Percentiles rank a stretch among this genome's conserved stretches.
Conservation (phyloP, 2,113 vertebrate genomes). For the Charadrius vociferus region DNA sequence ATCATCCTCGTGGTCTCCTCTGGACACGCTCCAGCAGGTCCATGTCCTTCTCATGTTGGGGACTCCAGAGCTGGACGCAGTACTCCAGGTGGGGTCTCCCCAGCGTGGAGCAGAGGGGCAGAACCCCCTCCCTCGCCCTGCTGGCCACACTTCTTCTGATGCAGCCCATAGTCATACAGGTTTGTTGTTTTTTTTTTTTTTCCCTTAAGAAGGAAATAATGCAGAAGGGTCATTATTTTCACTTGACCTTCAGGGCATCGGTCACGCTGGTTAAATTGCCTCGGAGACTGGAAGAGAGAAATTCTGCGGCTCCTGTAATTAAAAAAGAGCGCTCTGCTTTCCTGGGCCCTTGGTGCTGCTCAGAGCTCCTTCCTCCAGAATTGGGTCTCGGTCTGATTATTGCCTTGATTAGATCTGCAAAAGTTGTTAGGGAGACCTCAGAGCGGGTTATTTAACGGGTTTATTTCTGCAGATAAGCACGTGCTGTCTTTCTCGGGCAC, state of each 20-base stretch:
- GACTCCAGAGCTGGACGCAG: too few relatives aligned
- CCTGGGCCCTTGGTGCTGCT: not conserved
- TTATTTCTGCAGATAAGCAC: not conserved
- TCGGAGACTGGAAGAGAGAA: not conserved
- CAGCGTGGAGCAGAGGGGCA: too few relatives aligned
- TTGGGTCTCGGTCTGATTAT: not conserved
- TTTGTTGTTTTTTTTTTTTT: not conserved
- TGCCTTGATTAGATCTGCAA: not conserved
- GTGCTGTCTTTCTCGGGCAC: rapidly evolving
- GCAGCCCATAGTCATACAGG: too few relatives aligned
- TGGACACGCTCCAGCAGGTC: too few relatives aligned
- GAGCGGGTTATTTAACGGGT: not conserved
- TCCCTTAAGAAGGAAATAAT: not conserved
- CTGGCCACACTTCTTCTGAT: too few relatives aligned
- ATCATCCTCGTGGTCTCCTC: too few relatives aligned
- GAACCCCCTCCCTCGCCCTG: too few relatives aligned
- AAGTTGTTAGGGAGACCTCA: not conserved
- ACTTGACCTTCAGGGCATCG: not conserved
- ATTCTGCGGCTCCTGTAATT: not conserved
- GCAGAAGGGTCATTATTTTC: not conserved
- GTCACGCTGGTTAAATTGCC: not conserved
- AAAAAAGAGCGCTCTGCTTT: not conserved
- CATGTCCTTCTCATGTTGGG: too few relatives aligned
- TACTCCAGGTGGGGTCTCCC: too few relatives aligned
- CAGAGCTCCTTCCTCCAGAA: not conserved